These are phyloP conservation scores for Emydocephalus ijimae DNA, from an alignment of 2,113 vertebrate genomes.

Conservation along the genomic window DNA sequence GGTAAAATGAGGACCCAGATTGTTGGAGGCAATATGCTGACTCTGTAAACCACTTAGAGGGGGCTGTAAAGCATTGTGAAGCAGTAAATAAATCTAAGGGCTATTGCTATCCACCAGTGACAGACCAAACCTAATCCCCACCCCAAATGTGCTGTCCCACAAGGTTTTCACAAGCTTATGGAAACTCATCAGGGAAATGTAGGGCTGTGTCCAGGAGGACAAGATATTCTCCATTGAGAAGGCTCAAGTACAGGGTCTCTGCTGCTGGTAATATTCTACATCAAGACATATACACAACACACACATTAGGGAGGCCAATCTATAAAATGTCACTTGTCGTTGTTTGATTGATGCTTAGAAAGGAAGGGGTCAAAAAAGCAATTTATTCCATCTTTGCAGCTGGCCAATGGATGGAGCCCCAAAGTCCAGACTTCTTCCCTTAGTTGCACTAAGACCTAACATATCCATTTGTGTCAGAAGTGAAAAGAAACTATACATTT, in stretches of 20 bases:
- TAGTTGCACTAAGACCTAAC: background rate
- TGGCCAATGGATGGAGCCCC: background rate
- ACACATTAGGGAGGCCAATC: background rate
- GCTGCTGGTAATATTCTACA: background rate
- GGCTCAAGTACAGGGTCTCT: background rate
- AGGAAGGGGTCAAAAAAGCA: background rate
- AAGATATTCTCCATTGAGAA: background rate
- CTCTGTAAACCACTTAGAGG: too few species aligned
- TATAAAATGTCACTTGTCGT: background rate
- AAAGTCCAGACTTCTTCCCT: background rate
- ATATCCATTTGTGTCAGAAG: background rate
- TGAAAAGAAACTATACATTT: background rate
- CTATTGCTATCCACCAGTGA: background rate
- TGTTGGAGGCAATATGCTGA: too few species aligned
- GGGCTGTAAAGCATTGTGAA: too few species aligned
- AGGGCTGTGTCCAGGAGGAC: background rate
- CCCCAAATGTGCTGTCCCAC: background rate
- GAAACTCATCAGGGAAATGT: background rate
- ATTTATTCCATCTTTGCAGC: background rate
- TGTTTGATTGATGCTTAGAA: background rate
- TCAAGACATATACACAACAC: background rate
- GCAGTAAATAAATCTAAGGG: too few species aligned
- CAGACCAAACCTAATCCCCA: background rate
- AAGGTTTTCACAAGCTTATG: background rate
- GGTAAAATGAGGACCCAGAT: too few species aligned